Evolutionary conservation across 2,113 vertebrate genomes (phyloP), one percentile per base, ranked within the genome.

Genomic region (Gobius niger): DNA sequence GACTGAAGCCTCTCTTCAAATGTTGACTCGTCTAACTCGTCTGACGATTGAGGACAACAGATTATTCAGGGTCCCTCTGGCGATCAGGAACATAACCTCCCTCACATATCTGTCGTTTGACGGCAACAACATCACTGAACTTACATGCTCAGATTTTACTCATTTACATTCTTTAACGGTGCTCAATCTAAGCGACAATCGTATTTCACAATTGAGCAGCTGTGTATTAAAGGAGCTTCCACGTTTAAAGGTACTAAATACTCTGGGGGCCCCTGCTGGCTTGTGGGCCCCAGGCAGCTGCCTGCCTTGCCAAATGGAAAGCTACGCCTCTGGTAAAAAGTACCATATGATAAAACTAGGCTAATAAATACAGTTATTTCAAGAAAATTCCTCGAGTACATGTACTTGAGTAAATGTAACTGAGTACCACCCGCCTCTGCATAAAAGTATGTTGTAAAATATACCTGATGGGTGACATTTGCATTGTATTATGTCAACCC

Each of bases 81-180:
- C 63, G 7, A 47, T 87, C 47, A 70, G 53, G 14, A 42, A 52
- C 51, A 63, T 89, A 34, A 18, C 57, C 9, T 47, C 40, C 2
- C 72, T 91, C 9, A 24, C 78, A 56, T 67, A n/a, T 40, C n/a
- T 91, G 7, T 59, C 82, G 13, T 76, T 91, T 15, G 80, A 69
- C 15, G 59, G 10, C 34, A 92, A 92, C 57, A 10, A 13, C 1
- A 88, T 92, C 44, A 11, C 6, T 0, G 16, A 15, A 0, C 47
- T 92, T 2, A 47, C 34, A 12, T 82, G 86, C 61, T 52, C 18
- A 0, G 84, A 88, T 49, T 89, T 91, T 16, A 14, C 34, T 16
- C 73, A 85, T 53, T 53, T 86, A 12, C 76, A 63, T 3, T 41
- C 46, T 1, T 47, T 91, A 9, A 78, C 61, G 9, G 2, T 12